phyloP scores from a whole-genome alignment of 2,113 vertebrate genomes.

The Elephas maximus region DNA sequence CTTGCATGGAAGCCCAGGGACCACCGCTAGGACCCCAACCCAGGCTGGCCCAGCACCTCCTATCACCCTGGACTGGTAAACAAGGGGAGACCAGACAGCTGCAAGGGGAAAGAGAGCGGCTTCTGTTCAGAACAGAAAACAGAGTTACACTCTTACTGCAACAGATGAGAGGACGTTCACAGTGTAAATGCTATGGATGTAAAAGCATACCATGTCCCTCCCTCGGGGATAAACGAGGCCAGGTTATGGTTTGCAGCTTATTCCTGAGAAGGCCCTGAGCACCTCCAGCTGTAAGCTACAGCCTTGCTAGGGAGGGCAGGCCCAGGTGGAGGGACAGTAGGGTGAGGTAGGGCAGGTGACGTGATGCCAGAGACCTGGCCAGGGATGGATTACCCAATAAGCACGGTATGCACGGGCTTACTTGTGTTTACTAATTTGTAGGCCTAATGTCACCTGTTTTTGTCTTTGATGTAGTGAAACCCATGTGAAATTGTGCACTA shows the following conservation, averaged over 20 bases:
- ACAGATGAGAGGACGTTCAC: not conserved
- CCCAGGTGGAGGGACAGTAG: not conserved
- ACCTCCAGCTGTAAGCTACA: not conserved
- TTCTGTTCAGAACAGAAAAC: not conserved
- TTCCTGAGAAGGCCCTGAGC: not conserved
- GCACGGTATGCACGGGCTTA: no score
- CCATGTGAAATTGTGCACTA: no score
- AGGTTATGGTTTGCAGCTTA: not conserved
- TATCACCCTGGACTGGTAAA: not conserved
- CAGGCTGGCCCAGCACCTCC: not conserved
- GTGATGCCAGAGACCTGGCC: not conserved
- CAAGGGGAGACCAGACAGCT: not conserved
- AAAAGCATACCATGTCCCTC: not conserved
- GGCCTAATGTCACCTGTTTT: no score
- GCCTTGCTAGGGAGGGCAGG: not conserved
- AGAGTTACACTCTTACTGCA: not conserved
- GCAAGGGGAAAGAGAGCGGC: not conserved
- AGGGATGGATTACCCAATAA: no score
- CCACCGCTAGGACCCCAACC: not conserved
- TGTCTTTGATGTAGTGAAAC: no score
- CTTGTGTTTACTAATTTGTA: no score
- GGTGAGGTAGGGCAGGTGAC: not conserved
- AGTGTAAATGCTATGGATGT: rapidly evolving
- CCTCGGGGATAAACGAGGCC: not conserved
- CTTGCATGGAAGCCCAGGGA: constrained; percentile 5